Evolutionary conservation across 2,888 invertebrate species (phyloP), one percentile per base, ranked within the genome.

Genomic region (Tryphoninae sp.): DNA sequence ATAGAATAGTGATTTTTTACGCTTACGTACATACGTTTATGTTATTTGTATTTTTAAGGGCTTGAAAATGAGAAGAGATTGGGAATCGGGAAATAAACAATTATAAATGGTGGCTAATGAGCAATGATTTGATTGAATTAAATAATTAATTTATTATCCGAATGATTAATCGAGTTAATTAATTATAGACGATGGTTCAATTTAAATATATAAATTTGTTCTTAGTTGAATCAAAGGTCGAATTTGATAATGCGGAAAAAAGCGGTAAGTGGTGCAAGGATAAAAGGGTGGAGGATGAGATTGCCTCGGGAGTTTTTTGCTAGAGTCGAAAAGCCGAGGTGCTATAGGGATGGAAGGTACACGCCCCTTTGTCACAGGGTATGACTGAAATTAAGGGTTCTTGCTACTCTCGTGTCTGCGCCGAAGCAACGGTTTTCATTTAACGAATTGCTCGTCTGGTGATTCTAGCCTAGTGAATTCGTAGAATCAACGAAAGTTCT

Each of bases 391-490:
- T 22, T 40, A 55, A 51, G 64, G 33, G 6, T 33, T 33, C 33
- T 33, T 33, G 33, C 33, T 33, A 33, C 33, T 4, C 55, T 64
- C 53, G 62, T 64, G 16, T 64, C 19, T 64, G 23, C 40, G 40
- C 55, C 64, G 45, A 72, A 58, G 51, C 42, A 65, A 65, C 16
- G 64, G 55, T 74, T 74, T 74, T 65, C 45, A 64, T 65, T 74
- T 55, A 42, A 74, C 74, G 45, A 65, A 74, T 65, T 74, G 74
- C 74, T 62, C 13, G 64, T 55, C 40, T 19, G 16, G 19, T 13
- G 55, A 55, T 42, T 74, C 45, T 23, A 22, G 51, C n/a, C n/a
- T 23, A 71, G 59, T 16, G 26, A 6, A 55, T 69, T 58, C 42
- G 55, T 22, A 58, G 16, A 42, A 19, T 42, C 26, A 55, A 22